Percentiles rank a stretch among this genome's conserved stretches.
Conservation (phyloP, 1,140 invertebrate genomes). For the Heliconius melpomene region DNA sequence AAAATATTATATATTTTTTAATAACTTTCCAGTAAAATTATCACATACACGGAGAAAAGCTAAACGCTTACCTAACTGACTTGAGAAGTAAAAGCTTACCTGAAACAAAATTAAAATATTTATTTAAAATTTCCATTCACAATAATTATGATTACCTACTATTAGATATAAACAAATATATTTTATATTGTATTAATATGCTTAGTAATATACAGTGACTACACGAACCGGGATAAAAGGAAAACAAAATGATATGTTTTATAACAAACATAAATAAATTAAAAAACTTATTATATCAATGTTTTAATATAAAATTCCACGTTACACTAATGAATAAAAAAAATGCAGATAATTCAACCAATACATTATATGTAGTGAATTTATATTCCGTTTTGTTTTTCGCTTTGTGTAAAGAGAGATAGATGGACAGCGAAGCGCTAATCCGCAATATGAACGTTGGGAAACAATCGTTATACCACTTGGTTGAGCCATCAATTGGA, state of each 20-base stretch:
- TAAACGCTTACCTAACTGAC: not conserved
- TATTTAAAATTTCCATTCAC: not conserved
- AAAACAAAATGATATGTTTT: too few species aligned
- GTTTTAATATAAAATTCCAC: not conserved
- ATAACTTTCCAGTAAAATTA: too few species aligned
- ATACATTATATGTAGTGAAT: not conserved
- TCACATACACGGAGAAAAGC: not conserved
- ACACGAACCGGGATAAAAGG: too few species aligned
- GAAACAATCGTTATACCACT: conserved; percentile 17
- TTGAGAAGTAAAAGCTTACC: not conserved
- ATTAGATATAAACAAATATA: too few species aligned
- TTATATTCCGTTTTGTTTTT: not conserved
- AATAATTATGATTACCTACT: too few species aligned
- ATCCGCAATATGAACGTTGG: conserved; percentile 11
- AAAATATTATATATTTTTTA: too few species aligned
- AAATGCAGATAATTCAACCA: too few species aligned
- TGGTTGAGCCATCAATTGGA: not conserved
- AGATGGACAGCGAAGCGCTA: not conserved
- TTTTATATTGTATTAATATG: too few species aligned
- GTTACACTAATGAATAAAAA: too few species aligned
- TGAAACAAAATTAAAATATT: not conserved
- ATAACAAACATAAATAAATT: too few species aligned
- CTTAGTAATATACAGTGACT: too few species aligned
- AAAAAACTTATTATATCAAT: too few species aligned
- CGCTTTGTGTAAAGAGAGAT: not conserved